Evolutionary conservation across 2,888 invertebrate species (phyloP).

Genomic region (Acronicta aceris): DNA sequence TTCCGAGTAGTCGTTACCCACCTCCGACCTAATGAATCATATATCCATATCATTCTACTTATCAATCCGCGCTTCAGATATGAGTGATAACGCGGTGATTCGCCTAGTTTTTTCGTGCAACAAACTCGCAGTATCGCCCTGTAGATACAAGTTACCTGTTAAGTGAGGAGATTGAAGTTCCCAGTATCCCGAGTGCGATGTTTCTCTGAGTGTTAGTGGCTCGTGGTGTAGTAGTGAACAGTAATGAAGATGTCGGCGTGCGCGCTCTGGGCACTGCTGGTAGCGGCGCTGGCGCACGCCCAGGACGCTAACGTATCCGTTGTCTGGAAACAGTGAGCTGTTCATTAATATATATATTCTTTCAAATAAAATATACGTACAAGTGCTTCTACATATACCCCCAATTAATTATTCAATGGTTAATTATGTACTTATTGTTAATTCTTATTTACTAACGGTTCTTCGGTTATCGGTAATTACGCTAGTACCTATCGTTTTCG

Average conservation of each 20-base stretch:
- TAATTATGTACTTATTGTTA: too few species aligned
- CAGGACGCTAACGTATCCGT: constrained; percentile 61
- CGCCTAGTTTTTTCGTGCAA: constrained; percentile 19
- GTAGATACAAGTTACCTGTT: too few species aligned
- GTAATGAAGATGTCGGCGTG: constrained; percentile 7
- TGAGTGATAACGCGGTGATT: constrained; percentile 37
- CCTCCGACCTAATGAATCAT: constrained; percentile 41
- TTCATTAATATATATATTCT: neutral
- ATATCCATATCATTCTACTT: constrained; percentile 46
- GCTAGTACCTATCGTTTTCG: too few species aligned
- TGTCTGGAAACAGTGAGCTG: constrained; percentile 64
- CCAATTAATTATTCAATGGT: too few species aligned
- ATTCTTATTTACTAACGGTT: too few species aligned
- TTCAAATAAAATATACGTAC: too few species aligned
- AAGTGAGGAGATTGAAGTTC: too few species aligned
- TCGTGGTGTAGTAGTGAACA: neutral
- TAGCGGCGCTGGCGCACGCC: constrained; percentile 24
- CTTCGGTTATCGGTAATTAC: too few species aligned
- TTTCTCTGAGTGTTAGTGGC: neutral
- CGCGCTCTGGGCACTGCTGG: constrained; percentile 9
- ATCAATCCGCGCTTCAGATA: constrained; percentile 46
- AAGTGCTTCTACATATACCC: too few species aligned
- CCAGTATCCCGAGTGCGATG: neutral
- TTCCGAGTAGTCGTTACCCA: neutral
- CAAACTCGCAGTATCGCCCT: constrained; percentile 1